Percentiles rank a stretch among this genome's conserved stretches.
These are phyloP conservation scores for Caenorhabditis latens DNA, from an alignment of 1,140 invertebrate species.

Conservation along the genomic window DNA sequence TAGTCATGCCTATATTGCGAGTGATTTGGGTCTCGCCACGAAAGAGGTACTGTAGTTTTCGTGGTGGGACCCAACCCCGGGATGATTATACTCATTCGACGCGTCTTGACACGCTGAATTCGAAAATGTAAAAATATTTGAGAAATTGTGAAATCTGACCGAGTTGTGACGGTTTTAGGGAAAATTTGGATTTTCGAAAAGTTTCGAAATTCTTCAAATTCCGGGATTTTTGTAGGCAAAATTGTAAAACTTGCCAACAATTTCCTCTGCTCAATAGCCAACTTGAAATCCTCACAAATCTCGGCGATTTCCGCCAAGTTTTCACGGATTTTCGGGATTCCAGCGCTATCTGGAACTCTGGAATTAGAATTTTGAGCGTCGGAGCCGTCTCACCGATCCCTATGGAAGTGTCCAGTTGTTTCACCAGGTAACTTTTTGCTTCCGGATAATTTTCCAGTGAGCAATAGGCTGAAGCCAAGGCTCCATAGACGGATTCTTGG, in stretches of 20 bases:
- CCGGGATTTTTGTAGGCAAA: too few relatives aligned
- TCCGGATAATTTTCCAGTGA: background rate
- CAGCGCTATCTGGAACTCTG: background rate
- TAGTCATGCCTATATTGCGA: too few relatives aligned
- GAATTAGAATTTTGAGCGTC: too few relatives aligned
- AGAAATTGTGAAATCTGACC: too few relatives aligned
- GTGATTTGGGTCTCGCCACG: too few relatives aligned
- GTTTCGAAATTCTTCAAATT: background rate
- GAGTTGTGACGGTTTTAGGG: too few relatives aligned
- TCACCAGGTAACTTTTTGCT: background rate
- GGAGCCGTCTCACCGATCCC: background rate
- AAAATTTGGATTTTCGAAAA: background rate
- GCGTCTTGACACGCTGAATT: too few relatives aligned
- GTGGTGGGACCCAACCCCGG: too few relatives aligned
- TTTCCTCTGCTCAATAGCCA: slow-evolving; percentile 12
- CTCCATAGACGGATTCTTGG: slow-evolving; percentile 14
- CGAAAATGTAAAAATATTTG: too few relatives aligned
- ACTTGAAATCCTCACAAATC: background rate
- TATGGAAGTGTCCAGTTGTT: background rate
- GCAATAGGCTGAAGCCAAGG: slow-evolving; percentile 14
- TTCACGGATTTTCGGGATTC: slow-evolving; percentile 2
- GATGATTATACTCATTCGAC: too few relatives aligned
- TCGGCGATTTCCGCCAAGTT: slow-evolving; percentile 12
- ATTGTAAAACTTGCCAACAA: too few relatives aligned
- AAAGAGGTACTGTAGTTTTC: too few relatives aligned